These are phyloP conservation scores for Accipiter cooperii DNA, from an alignment of 2,113 vertebrate species.

Conservation along the genomic window DNA sequence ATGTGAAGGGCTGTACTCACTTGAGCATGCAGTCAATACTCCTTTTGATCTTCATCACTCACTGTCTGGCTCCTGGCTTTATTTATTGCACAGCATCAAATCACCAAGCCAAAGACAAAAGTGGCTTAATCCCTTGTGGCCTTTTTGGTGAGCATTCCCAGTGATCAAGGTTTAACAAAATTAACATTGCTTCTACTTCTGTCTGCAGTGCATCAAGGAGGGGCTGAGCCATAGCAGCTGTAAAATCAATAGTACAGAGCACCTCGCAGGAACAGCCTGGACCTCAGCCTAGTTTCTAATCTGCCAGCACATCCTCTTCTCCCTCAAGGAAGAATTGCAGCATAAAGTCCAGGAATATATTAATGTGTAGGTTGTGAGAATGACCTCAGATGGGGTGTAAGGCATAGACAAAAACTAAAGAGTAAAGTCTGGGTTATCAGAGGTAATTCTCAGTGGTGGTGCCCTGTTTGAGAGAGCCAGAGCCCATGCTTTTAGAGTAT, in stretches of 20 bases:
- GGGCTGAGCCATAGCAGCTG: not conserved
- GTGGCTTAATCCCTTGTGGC: fast-evolving
- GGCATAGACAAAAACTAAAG: not conserved
- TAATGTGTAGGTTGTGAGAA: not conserved
- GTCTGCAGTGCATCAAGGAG: not conserved
- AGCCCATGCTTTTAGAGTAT: not conserved
- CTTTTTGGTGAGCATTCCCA: not conserved
- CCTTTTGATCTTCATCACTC: slow-evolving; percentile 41
- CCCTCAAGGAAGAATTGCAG: not conserved
- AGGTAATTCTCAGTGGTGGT: not conserved
- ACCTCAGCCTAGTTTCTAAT: not conserved
- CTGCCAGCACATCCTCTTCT: not conserved
- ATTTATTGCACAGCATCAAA: slow-evolving; percentile 17
- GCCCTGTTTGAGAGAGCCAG: not conserved
- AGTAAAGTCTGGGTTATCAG: not conserved
- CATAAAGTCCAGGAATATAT: not conserved
- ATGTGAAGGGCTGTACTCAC: not conserved
- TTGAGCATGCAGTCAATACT: slow-evolving; percentile 26
- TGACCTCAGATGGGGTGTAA: not conserved
- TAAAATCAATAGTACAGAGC: not conserved
- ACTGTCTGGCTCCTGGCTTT: slow-evolving; percentile 39
- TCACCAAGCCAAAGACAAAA: not conserved
- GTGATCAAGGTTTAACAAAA: not conserved
- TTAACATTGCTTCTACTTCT: not conserved
- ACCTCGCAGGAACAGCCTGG: not conserved